A percentile compares a stretch with the other conserved stretches of the same genome.
Evolutionary conservation across 2,797 vertebrate genomes (phyloP).

Genomic region (Acanthurus lineatus): DNA sequence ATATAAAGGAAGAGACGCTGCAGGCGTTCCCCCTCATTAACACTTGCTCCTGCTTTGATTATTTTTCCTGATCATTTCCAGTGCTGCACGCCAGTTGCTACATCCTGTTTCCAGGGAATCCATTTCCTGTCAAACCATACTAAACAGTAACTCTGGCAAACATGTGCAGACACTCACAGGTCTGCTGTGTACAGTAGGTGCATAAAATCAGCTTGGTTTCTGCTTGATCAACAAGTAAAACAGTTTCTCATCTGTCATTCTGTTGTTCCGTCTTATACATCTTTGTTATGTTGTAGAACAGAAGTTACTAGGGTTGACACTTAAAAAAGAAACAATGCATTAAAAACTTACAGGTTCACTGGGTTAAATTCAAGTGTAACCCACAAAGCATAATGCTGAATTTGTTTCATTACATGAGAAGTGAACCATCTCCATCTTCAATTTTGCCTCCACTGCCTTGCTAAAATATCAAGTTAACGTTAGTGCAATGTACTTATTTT

Average conservation of each 20-base stretch:
- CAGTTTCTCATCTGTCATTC: neutral
- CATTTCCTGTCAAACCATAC: slow-evolving; percentile 68
- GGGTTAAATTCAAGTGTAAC: neutral
- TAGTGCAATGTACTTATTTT: neutral
- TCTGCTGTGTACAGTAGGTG: slow-evolving; percentile 23
- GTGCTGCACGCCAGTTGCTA: slow-evolving; percentile 62
- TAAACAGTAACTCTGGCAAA: slow-evolving; percentile 59
- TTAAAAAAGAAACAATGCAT: neutral
- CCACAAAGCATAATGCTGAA: neutral
- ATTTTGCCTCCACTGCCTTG: neutral
- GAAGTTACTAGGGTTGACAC: neutral
- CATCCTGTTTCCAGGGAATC: slow-evolving; percentile 78
- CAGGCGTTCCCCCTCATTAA: slow-evolving; percentile 79
- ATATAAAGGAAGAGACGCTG: slow-evolving; percentile 66
- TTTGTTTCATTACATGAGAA: neutral
- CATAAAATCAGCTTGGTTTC: slow-evolving; percentile 38
- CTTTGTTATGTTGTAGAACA: neutral
- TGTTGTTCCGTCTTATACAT: neutral
- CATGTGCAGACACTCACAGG: slow-evolving; percentile 30
- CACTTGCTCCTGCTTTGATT: slow-evolving; percentile 78
- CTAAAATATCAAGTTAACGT: neutral
- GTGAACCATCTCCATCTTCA: neutral
- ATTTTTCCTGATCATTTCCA: slow-evolving; percentile 81
- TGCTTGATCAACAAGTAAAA: slow-evolving; percentile 32
- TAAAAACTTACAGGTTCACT: neutral